A percentile compares a stretch with the other conserved stretches of the same genome.
These are phyloP conservation scores for Ibycter americanus DNA, from an alignment of 2,797 vertebrate species.

Conservation along the genomic window DNA sequence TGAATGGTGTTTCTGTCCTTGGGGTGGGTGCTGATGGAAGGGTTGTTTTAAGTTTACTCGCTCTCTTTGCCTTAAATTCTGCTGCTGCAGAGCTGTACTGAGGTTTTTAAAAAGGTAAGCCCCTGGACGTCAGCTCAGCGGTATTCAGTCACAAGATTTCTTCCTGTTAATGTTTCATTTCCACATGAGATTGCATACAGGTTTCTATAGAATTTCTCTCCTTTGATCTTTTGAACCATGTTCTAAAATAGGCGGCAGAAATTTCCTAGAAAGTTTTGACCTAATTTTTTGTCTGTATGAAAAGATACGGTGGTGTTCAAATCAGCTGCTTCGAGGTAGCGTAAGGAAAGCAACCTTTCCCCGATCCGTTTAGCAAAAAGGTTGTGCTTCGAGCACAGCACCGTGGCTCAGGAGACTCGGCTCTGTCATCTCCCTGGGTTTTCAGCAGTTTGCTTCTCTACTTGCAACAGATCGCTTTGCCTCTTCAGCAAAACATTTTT, in stretches of 20 bases:
- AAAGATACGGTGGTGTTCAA: not conserved
- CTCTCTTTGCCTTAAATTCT: not conserved
- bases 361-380: not conserved
- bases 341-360: not conserved
- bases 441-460: not conserved
- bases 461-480: not conserved
- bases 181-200: not conserved
- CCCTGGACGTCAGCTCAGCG: slow-evolving; percentile 15
- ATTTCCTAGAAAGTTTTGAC: slow-evolving; percentile 66
- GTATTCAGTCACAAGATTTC: not conserved
- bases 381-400: not conserved
- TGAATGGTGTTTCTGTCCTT: not conserved
- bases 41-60: not conserved
- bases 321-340: not conserved
- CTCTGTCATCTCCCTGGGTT: not conserved
- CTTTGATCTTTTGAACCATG: slow-evolving; percentile 6
- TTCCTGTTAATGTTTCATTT: not conserved
- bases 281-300: not conserved
- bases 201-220: not conserved
- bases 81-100: not conserved
- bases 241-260: not conserved
- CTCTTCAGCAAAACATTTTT: not conserved
- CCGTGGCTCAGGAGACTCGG: rapidly evolving
- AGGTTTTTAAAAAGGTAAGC: not conserved
- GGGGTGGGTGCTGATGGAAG: not conserved